Evolutionary conservation across 2,113 vertebrate species (phyloP).

Genomic region (Corythornis cristatus): DNA sequence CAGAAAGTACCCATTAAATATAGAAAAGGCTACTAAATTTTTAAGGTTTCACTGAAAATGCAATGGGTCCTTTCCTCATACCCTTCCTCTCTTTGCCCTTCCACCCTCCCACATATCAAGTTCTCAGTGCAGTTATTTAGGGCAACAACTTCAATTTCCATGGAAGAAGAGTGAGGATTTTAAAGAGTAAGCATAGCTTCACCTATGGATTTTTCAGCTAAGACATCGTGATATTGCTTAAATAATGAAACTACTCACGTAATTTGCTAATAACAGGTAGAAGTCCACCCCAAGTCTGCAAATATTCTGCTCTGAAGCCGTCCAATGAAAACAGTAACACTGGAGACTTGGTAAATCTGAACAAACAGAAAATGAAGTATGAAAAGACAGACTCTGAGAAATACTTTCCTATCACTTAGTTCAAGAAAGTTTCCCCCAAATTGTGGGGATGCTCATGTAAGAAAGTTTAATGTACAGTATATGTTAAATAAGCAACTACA

Average conservation of each 20-base stretch:
- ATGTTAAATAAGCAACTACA: not conserved
- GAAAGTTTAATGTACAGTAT: not conserved
- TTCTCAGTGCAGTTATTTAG: not conserved
- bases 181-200: not conserved
- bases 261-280: constrained; percentile 90
- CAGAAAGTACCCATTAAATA: not conserved
- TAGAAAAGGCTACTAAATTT: not conserved
- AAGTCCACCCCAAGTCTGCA: constrained; percentile 82
- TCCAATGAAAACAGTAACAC: constrained; percentile 93
- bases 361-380: constrained; percentile 57
- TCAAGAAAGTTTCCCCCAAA: not conserved
- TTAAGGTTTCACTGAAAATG: not conserved
- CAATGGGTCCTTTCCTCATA: not conserved
- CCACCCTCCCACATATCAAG: not conserved
- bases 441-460: not conserved
- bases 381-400: constrained; percentile 12
- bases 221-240: not conserved
- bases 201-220: not conserved
- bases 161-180: not conserved
- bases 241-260: constrained; percentile 82
- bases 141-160: not conserved
- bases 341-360: constrained; percentile 87
- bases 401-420: not conserved
- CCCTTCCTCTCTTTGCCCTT: not conserved
- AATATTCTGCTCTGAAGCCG: constrained; percentile 92